Percentiles rank a stretch among this genome's conserved stretches.
phyloP scores from a whole-genome alignment of 2,797 vertebrate genomes.

The Scolopax bukidnonensis region DNA sequence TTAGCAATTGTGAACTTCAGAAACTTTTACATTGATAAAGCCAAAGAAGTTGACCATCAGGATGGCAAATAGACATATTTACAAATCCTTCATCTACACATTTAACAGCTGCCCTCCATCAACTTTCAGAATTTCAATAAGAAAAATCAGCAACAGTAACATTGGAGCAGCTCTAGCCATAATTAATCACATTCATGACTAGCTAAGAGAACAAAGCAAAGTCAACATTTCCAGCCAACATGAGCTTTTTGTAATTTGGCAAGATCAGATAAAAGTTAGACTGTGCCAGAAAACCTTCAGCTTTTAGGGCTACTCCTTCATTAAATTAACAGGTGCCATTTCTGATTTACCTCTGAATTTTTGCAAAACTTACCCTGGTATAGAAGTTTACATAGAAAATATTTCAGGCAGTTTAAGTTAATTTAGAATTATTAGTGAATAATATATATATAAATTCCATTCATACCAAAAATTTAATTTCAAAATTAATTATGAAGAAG shows the following conservation, averaged over 20 bases:
- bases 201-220: conserved; percentile 7
- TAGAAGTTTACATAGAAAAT: background rate
- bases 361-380: background rate
- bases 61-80: background rate
- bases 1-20: background rate
- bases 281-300: background rate
- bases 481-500: background rate
- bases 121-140: background rate
- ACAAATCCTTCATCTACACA: background rate
- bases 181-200: background rate
- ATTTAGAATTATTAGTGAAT: background rate
- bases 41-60: background rate
- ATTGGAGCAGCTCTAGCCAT: background rate
- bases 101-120: background rate
- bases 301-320: background rate
- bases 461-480: background rate
- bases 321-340: background rate
- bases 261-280: background rate
- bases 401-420: background rate
- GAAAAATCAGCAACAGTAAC: background rate
- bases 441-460: background rate
- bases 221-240: background rate
- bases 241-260: background rate
- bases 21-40: background rate
- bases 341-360: background rate